These are phyloP conservation scores for Parapsyche elsis DNA, from an alignment of 1,140 invertebrate genomes.

Conservation along the genomic window DNA sequence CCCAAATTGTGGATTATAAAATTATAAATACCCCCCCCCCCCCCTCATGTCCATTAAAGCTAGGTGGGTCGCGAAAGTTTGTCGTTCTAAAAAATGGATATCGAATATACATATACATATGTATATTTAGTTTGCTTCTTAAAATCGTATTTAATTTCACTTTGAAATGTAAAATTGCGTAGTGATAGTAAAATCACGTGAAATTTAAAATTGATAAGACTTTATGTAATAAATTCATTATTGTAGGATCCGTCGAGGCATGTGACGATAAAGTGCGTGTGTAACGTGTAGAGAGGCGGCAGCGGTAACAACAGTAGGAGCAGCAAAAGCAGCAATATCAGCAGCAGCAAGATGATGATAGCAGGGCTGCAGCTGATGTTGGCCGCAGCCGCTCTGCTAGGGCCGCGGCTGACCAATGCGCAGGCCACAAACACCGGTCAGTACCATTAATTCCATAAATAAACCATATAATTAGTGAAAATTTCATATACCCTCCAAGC, in stretches of 20 bases:
- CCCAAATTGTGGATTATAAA: no score
- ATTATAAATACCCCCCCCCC: no score
- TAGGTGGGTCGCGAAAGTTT: no score
- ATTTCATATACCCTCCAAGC: no score
- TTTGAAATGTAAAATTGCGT: neutral
- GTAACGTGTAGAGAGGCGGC: neutral
- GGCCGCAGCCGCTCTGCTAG: constrained; percentile 29
- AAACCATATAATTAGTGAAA: no score
- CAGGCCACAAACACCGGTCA: constrained; percentile 12
- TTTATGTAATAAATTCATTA: neutral
- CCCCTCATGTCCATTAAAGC: no score
- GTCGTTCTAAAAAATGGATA: no score
- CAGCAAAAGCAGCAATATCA: neutral
- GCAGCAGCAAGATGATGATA: neutral
- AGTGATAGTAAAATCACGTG: neutral
- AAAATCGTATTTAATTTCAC: neutral
- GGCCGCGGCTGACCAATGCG: neutral
- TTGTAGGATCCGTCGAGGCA: constrained; percentile 22
- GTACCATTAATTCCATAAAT: neutral
- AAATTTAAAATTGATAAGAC: neutral
- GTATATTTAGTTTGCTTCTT: no score
- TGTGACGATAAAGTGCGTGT: constrained; percentile 11
- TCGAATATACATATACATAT: no score
- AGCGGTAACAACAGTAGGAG: neutral
- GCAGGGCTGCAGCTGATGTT: constrained; percentile 22